Evolutionary conservation across 1,140 invertebrate species (phyloP).

Genomic region (Trachymyrmex septentrionalis): DNA sequence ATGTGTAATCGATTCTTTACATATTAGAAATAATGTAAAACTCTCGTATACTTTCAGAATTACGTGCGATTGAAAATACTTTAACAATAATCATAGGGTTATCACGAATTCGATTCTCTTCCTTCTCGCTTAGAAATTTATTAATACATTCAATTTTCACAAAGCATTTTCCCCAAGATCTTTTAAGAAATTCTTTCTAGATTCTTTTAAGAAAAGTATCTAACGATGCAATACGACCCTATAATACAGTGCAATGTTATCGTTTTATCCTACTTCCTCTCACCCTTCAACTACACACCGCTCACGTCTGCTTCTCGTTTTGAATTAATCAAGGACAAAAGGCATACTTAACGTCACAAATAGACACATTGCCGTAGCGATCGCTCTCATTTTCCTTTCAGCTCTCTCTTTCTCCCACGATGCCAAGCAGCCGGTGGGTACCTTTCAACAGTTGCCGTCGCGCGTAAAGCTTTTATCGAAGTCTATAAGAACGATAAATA

Average conservation of each 20-base stretch:
- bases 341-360: constrained; percentile 41
- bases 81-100: not conserved
- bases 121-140: not conserved
- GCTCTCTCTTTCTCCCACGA: constrained; percentile 25
- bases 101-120: not conserved
- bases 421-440: not conserved
- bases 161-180: not conserved
- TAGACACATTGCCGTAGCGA: constrained; percentile 49
- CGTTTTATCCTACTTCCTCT: not conserved
- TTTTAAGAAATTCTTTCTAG: not conserved
- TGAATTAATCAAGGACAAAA: constrained; percentile 58
- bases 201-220: no score
- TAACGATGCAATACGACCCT: not conserved
- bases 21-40: constrained; percentile 3
- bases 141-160: not conserved
- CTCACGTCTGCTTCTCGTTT: constrained; percentile 13
- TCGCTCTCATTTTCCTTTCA: constrained; percentile 48
- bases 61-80: not conserved
- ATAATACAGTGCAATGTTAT: not conserved
- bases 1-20: constrained; percentile 10
- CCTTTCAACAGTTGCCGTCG: constrained; percentile 51
- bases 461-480: constrained; percentile 50
- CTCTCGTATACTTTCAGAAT: not conserved
- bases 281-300: not conserved
- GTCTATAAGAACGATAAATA: constrained; percentile 55